Percentiles rank a stretch among this genome's conserved stretches.
These are phyloP conservation scores for Papilio polyxenes DNA, from an alignment of 1,140 invertebrate genomes.

Conservation along the genomic window DNA sequence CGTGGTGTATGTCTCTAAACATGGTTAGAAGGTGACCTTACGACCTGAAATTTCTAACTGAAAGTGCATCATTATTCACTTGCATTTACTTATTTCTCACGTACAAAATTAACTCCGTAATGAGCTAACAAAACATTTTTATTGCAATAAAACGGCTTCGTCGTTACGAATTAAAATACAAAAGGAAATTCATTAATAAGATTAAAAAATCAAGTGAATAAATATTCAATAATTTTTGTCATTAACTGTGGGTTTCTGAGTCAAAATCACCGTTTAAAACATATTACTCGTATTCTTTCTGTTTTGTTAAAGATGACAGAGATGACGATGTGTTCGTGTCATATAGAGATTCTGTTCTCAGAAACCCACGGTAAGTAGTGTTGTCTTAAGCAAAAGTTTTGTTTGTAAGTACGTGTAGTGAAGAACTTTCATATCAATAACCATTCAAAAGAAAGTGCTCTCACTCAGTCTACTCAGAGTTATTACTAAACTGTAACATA, in stretches of 20 bases:
- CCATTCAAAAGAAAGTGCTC: not conserved
- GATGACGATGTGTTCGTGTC: too few relatives aligned
- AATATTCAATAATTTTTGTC: too few relatives aligned
- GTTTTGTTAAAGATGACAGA: too few relatives aligned
- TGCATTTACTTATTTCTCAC: conserved; percentile 23
- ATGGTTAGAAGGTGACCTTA: conserved; percentile 2
- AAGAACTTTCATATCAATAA: not conserved
- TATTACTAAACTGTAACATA: conserved; percentile 27
- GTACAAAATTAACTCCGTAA: not conserved
- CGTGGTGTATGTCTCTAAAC: not conserved
- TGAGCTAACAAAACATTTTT: not conserved
- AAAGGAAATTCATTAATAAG: too few relatives aligned
- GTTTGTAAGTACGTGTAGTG: not conserved
- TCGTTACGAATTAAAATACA: too few relatives aligned
- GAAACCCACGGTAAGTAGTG: not conserved
- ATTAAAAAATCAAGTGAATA: too few relatives aligned
- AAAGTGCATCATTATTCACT: conserved; percentile 36
- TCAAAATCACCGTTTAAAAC: too few relatives aligned
- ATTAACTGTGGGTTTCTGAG: too few relatives aligned
- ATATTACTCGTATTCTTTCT: too few relatives aligned
- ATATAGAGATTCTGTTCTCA: too few relatives aligned
- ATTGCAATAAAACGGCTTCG: not conserved
- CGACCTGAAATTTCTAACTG: conserved; percentile 34
- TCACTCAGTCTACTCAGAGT: conserved; percentile 21
- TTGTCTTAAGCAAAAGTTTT: not conserved